Evolutionary conservation across 2,888 invertebrate genomes (phyloP), one percentile per base, ranked within the genome.

Genomic region (Leptinotarsa rubiginosa): DNA sequence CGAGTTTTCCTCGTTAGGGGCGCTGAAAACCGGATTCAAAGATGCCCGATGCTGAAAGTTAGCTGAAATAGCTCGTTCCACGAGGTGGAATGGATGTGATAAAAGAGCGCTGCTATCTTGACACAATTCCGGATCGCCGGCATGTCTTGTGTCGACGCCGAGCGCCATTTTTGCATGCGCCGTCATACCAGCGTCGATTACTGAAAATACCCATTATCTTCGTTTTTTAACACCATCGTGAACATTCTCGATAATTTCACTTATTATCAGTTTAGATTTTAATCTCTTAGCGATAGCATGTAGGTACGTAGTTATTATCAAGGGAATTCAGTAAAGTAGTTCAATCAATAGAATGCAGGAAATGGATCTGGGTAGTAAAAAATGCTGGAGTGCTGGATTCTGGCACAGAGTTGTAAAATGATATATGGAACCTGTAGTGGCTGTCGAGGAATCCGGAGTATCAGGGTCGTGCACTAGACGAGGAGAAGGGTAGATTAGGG

Each of bases 1-100:
- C 70, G 70, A 50, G 16, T 22, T 71, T 54, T 75, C 72, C 75
- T 73, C 83, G 81, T 75, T 77, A 80, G 82, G 76, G 81, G 82
- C 82, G 81, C 83, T 82, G 78, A 75, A 13, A 12, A 47, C 15
- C 18, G 13, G 4, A 22, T 56, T 22, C 62, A 20, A 62, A 62
- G 62, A 62, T 41, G 62, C 62, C n/a, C 31, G 62, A 62, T 62
- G 31, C 62, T 62, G 62, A 62, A 56, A 56, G 56, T 56, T 56
- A 20, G 56, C 20, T 18, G 56, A 56, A 62, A 31, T 62, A 62
- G 62, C 62, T 41, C 62, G 62, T 31, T 62, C 62, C 62, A 41
- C 62, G 62, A 62, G 25, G 62, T n/a, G 41, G 31, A 62, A 31
- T 62, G 62, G 41, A 25, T 62, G 62, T 62, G 62, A 25, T 62